Evolutionary conservation across 2,888 invertebrate species (phyloP).

Genomic region (Apocheima hispidaria): DNA sequence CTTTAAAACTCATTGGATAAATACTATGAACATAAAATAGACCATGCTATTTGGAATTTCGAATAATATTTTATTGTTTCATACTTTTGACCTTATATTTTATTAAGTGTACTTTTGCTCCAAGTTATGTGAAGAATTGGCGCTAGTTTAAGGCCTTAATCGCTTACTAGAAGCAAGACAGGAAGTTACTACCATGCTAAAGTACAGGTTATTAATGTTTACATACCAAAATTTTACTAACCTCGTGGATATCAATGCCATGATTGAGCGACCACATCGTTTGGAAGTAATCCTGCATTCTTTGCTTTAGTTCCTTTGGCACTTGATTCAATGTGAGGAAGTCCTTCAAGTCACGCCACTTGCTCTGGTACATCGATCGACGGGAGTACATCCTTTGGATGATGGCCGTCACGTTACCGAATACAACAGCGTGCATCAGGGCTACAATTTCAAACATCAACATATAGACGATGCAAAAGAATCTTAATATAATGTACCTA

Average conservation of each 20-base stretch:
- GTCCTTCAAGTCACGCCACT: conserved; percentile 98
- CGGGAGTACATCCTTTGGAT: conserved; percentile 98
- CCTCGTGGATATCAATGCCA: conserved; percentile 98
- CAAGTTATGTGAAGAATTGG: neutral
- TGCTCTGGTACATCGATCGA: conserved; percentile 96
- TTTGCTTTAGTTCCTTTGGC: conserved; percentile 96
- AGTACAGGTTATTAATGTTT: conserved; percentile 9
- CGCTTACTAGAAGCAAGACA: neutral
- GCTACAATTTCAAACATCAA: conserved; percentile 84
- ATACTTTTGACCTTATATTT: too few species aligned
- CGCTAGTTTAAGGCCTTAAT: too few species aligned
- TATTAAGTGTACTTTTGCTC: too few species aligned
- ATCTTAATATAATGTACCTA: neutral
- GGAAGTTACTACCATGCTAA: neutral
- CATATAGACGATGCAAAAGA: neutral
- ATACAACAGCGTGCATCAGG: conserved; percentile 98
- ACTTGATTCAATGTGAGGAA: conserved; percentile 97
- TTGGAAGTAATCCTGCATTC: conserved; percentile 99
- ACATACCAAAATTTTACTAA: conserved; percentile 61
- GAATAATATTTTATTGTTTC: too few species aligned
- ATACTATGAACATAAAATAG: too few species aligned
- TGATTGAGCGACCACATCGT: conserved; percentile 99
- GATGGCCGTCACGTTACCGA: conserved; percentile 98
- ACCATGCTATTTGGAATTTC: too few species aligned
- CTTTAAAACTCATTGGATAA: too few species aligned